Conservation (phyloP, 2,888 invertebrate species). For the Drosophila affinis region DNA sequence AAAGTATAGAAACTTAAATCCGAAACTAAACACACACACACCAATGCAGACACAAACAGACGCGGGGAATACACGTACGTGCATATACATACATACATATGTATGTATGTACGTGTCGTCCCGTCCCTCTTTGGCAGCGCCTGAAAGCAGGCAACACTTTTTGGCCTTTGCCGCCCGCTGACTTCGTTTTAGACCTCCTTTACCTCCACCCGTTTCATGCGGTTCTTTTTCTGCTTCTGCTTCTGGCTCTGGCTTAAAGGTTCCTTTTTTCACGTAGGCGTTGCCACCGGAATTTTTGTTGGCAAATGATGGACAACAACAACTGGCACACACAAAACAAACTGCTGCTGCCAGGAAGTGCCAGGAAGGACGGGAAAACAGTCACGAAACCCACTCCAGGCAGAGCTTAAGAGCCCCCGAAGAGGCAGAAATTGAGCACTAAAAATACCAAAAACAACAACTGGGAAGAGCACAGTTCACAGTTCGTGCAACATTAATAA, state of each 20-base stretch:
- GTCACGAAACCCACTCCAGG: conserved; percentile 61
- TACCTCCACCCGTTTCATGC: background rate
- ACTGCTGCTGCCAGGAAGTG: conserved; percentile 63
- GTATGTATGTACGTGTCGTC: background rate
- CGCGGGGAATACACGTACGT: conserved; percentile 30
- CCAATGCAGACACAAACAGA: conserved; percentile 17
- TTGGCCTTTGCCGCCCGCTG: conserved; percentile 67
- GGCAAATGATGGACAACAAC: conserved; percentile 74
- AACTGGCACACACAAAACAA: conserved; percentile 42
- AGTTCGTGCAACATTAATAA: conserved; percentile 68
- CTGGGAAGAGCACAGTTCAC: conserved; percentile 15
- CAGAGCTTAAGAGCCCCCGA: background rate
- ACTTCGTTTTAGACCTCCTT: conserved; percentile 20
- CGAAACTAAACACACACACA: conserved; percentile 32
- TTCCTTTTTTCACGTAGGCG: conserved; percentile 56
- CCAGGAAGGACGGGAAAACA: conserved; percentile 52
- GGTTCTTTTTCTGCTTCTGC: conserved; percentile 29
- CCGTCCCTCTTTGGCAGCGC: conserved; percentile 50
- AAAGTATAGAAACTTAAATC: conserved; percentile 28
- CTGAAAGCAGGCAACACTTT: conserved; percentile 74
- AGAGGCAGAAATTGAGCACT: conserved; percentile 53
- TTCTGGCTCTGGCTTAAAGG: conserved; percentile 35
- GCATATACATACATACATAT: background rate
- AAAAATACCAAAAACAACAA: conserved; percentile 57
- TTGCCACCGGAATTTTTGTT: conserved; percentile 74